Evolutionary conservation across 2,113 vertebrate genomes (phyloP), one percentile per base, ranked within the genome.

Genomic region (Leuciscus idus): DNA sequence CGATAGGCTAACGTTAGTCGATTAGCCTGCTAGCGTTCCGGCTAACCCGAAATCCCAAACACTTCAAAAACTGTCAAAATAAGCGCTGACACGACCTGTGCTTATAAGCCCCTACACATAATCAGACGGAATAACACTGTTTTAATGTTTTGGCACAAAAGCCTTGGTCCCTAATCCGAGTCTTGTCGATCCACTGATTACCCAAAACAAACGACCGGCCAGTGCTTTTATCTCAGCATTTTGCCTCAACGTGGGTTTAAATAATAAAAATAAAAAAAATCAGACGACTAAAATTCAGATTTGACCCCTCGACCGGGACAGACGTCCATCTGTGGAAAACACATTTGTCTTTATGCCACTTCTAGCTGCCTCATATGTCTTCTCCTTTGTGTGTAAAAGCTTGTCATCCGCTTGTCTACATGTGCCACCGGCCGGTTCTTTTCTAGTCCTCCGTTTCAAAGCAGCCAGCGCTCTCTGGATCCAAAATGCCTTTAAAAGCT

Each of bases 301-400:
- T 33, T 59, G 82, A 84, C 50, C 23, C 13, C 68, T 55, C 48
- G 68, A 84, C 82, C 82, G 39, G 8, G 30, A 72, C 68, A 55
- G 7, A 36, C 68, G 82, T 84, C 30, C 50, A 72, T 73, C 23
- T 48, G 48, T 17, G 50, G 68, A 19, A 57, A 43, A 73, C 82
- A 84, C 73, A 26, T 59, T 84, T 39, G 17, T 70, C 36, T 73
- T 74, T 43, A 73, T 59, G 82, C 48, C 82, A 73, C 82, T 50
- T 55, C 46, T 66, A 82, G 61, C 43, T 82, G 80, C 43, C 75
- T 89, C 84, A 73, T 88, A 74, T 81, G 85, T 90, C 72, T 90
- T 87, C 89, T 92, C 91, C 92, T 92, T 91, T 92, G 90, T 83
- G 78, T 79, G 84, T 59, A 70, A 79, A 64, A 87, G 78, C 89